Conservation (phyloP, 2,113 vertebrate species). For the Oxygymnocypris stewartii region DNA sequence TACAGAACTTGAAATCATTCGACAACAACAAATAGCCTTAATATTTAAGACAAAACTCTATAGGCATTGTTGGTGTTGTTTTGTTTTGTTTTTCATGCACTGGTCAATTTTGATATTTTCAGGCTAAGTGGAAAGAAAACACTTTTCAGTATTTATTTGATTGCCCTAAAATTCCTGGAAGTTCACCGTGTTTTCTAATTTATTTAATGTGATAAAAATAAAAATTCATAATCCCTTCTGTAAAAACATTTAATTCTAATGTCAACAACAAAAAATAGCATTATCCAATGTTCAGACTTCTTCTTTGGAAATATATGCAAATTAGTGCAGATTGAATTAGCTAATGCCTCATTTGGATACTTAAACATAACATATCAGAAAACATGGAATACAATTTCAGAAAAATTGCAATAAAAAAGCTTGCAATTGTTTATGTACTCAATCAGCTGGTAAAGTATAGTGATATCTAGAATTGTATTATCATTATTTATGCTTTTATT, state of each 20-base stretch:
- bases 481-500: not conserved
- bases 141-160: not conserved
- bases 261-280: not conserved
- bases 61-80: not conserved
- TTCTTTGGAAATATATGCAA: not conserved
- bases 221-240: not conserved
- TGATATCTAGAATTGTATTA: not conserved
- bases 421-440: too few species aligned
- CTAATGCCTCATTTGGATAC: not conserved
- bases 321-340: not conserved
- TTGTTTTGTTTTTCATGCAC: not conserved
- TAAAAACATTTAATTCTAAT: not conserved
- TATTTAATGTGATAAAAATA: not conserved
- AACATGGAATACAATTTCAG: not conserved
- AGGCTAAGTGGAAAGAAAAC: not conserved
- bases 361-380: not conserved
- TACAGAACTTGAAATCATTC: not conserved
- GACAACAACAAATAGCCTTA: not conserved
- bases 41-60: not conserved
- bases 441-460: not conserved
- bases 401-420: too few species aligned
- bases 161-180: not conserved
- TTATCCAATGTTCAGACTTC: too few species aligned
- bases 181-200: not conserved
- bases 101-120: not conserved